These are phyloP conservation scores for Ptilonorhynchus violaceus DNA, from an alignment of 2,113 vertebrate species.

Conservation along the genomic window DNA sequence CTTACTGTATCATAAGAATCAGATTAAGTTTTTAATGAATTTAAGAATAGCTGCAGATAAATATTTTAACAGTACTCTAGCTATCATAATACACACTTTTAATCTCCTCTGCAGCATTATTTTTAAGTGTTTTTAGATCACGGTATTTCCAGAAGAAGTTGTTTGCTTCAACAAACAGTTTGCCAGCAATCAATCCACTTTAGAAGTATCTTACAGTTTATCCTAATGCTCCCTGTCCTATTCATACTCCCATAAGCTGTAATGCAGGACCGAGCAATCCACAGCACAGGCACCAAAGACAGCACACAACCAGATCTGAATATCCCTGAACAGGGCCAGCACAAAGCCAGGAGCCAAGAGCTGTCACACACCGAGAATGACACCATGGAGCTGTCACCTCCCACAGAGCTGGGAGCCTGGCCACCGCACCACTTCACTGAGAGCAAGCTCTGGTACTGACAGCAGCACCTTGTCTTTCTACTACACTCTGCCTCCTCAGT, in stretches of 20 bases:
- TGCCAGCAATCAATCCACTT: background rate
- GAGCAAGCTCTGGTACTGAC: background rate
- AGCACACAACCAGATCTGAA: background rate
- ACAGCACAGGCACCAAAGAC: background rate
- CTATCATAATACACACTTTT: background rate
- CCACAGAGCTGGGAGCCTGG: background rate
- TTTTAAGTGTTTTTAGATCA: background rate
- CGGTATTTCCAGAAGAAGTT: background rate
- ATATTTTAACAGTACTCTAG: conserved; percentile 3
- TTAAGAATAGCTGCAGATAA: background rate
- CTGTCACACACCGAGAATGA: rapidly evolving
- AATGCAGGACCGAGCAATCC: background rate
- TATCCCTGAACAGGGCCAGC: background rate
- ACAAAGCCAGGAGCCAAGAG: background rate
- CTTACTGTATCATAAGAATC: conserved; percentile 35
- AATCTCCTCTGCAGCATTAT: background rate
- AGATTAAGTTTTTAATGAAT: conserved; percentile 46
- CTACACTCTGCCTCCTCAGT: background rate
- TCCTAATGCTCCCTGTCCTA: background rate
- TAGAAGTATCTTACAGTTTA: background rate
- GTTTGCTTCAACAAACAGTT: background rate
- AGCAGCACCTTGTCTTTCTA: background rate
- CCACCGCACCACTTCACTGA: rapidly evolving
- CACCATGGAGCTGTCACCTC: background rate
- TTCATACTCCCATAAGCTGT: background rate